phyloP scores from a whole-genome alignment of 2,113 vertebrate species.

The Genyomyrus donnyi region DNA sequence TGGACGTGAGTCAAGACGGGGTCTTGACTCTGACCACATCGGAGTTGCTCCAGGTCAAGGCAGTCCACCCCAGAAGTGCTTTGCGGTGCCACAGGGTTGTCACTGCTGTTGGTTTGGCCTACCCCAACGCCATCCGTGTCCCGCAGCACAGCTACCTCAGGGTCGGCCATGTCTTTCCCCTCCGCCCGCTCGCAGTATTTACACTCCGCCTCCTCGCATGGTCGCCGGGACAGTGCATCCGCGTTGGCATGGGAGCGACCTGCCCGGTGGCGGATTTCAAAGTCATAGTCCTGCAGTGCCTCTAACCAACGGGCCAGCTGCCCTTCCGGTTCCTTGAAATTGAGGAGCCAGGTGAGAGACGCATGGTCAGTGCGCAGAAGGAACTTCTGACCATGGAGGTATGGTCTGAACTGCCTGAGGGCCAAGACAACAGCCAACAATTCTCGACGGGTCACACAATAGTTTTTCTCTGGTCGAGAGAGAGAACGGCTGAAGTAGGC shows the following conservation, averaged over 20 bases:
- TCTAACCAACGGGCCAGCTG: slow-evolving; percentile 18
- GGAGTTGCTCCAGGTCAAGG: background rate
- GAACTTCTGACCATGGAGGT: too few relatives aligned
- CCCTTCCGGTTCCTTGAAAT: slow-evolving; percentile 1
- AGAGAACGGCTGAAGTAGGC: too few relatives aligned
- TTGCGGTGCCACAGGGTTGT: background rate
- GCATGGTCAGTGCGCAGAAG: too few relatives aligned
- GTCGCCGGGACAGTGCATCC: slow-evolving; percentile 14
- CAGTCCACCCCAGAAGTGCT: background rate
- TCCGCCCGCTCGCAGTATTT: background rate
- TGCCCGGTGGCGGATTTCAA: background rate
- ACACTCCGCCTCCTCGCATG: background rate
- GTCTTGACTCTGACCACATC: background rate
- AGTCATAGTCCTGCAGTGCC: slow-evolving; percentile 17
- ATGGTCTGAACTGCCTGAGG: too few relatives aligned
- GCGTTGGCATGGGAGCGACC: slow-evolving; percentile 16
- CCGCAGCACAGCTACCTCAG: background rate
- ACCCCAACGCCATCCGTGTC: background rate
- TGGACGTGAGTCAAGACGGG: background rate
- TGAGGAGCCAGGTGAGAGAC: too few relatives aligned
- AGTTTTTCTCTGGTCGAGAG: too few relatives aligned
- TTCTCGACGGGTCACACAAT: too few relatives aligned
- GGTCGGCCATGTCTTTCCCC: too few relatives aligned
- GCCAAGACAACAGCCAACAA: too few relatives aligned
- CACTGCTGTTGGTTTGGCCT: background rate